Conservation (phyloP, 2,797 vertebrate species). For the Nannoperca australis region DNA sequence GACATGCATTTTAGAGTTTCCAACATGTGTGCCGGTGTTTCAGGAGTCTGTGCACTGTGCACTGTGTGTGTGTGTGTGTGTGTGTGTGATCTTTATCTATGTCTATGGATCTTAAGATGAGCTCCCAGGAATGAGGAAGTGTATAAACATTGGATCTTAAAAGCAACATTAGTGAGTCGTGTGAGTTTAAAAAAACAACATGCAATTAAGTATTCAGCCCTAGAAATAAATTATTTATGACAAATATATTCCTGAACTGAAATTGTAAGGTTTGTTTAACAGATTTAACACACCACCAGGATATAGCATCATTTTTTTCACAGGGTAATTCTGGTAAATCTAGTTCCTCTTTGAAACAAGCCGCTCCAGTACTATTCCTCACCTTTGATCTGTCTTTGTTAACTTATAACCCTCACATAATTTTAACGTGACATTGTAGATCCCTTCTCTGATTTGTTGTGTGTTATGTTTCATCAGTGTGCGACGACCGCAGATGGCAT, state of each 20-base stretch:
- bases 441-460: background rate
- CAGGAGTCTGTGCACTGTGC: too few species aligned
- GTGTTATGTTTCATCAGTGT: background rate
- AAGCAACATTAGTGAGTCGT: background rate
- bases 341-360: background rate
- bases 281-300: too few species aligned
- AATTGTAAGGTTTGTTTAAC: too few species aligned
- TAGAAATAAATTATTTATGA: background rate
- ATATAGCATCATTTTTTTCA: background rate
- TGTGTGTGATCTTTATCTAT: background rate
- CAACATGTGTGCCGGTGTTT: too few species aligned
- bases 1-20: too few species aligned
- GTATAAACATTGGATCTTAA: background rate
- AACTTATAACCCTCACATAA: background rate
- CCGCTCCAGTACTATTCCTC: background rate
- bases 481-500: background rate
- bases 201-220: background rate
- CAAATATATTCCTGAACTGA: too few species aligned
- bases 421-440: background rate
- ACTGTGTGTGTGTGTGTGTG: too few species aligned
- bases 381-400: conserved; percentile 15
- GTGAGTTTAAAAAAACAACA: background rate
- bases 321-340: background rate
- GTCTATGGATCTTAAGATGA: background rate
- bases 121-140: conserved; percentile 13